A percentile compares a stretch with the other conserved stretches of the same genome.
phyloP scores from a whole-genome alignment of 2,888 invertebrate genomes.

The Liodrosophila aerea region DNA sequence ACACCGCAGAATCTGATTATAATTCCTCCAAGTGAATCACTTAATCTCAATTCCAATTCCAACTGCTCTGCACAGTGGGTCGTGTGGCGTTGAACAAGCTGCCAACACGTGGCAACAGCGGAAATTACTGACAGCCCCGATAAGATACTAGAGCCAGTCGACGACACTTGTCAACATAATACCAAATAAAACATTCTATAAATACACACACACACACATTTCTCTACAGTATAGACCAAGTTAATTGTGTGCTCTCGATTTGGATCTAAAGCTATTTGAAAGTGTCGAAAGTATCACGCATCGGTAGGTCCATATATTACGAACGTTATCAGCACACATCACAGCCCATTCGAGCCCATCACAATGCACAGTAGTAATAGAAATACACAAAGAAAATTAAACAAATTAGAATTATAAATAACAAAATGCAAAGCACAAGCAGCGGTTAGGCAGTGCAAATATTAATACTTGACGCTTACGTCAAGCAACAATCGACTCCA shows the following conservation, averaged over 20 bases:
- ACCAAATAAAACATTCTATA: slow-evolving; percentile 12
- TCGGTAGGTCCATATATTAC: slow-evolving; percentile 17
- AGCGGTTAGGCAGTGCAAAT: slow-evolving; percentile 28
- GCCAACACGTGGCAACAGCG: slow-evolving; percentile 39
- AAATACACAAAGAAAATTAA: slow-evolving; percentile 5
- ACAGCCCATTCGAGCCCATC: slow-evolving; percentile 1
- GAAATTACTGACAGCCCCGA: slow-evolving; percentile 36
- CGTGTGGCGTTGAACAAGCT: slow-evolving; percentile 2
- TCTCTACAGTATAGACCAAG: too few species aligned
- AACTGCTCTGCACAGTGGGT: slow-evolving; percentile 25
- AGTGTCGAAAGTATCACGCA: slow-evolving; percentile 29
- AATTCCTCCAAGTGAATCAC: slow-evolving; percentile 23
- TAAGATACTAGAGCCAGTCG: slow-evolving; percentile 45
- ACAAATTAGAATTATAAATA: slow-evolving; percentile 6
- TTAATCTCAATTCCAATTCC: slow-evolving; percentile 9
- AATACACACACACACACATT: slow-evolving; percentile 2
- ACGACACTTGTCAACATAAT: slow-evolving; percentile 30
- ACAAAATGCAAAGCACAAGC: slow-evolving; percentile 3
- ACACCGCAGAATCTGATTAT: slow-evolving; percentile 8
- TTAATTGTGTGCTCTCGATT: too few species aligned
- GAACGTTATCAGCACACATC: background rate
- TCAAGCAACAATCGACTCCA: slow-evolving; percentile 28
- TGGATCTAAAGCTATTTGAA: background rate
- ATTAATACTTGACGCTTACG: slow-evolving; percentile 32
- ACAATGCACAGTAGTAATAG: background rate